A percentile compares a stretch with the other conserved stretches of the same genome.
Evolutionary conservation across 2,888 invertebrate species (phyloP).

Genomic region (Carpatolechia fugitivella): DNA sequence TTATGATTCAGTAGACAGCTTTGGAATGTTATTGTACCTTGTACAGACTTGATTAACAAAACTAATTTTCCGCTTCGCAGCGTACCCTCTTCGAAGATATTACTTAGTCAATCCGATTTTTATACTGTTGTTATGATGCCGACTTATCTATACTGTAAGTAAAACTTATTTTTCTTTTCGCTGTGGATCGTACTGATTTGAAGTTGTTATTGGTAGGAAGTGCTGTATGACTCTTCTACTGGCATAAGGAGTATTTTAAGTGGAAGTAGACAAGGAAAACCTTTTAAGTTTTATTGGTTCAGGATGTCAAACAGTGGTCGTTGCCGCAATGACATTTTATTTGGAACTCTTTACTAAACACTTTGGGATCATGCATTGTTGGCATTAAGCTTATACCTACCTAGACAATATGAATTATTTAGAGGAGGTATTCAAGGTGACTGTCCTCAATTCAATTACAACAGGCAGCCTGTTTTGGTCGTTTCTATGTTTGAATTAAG

Average conservation of each 20-base stretch:
- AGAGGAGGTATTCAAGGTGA: no score
- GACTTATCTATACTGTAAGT: constrained; percentile 28
- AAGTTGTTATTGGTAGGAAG: no score
- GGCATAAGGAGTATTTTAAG: no score
- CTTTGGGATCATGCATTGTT: no score
- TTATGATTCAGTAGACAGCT: constrained; percentile 35
- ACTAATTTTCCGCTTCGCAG: constrained; percentile 47
- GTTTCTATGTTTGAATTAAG: constrained; percentile 20
- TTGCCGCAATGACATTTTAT: no score
- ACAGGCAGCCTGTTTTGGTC: not conserved
- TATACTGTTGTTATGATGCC: constrained; percentile 43
- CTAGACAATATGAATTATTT: not conserved
- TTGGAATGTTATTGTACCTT: not conserved
- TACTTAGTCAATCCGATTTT: constrained; percentile 45
- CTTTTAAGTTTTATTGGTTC: constrained; percentile 31
- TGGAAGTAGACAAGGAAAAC: constrained; percentile 26
- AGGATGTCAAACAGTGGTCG: not conserved
- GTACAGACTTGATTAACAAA: constrained; percentile 22
- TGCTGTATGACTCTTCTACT: no score
- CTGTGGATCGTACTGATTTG: no score
- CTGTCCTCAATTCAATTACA: not conserved
- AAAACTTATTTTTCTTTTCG: not conserved
- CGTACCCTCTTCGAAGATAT: constrained; percentile 27
- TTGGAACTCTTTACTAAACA: no score
- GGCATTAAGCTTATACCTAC: no score